Percentiles rank a stretch among this genome's conserved stretches.
These are phyloP conservation scores for Chondrilla cf. caribensis DNA, from an alignment of 37 sponge, comb jelly and placozoan species.

Conservation along the genomic window DNA sequence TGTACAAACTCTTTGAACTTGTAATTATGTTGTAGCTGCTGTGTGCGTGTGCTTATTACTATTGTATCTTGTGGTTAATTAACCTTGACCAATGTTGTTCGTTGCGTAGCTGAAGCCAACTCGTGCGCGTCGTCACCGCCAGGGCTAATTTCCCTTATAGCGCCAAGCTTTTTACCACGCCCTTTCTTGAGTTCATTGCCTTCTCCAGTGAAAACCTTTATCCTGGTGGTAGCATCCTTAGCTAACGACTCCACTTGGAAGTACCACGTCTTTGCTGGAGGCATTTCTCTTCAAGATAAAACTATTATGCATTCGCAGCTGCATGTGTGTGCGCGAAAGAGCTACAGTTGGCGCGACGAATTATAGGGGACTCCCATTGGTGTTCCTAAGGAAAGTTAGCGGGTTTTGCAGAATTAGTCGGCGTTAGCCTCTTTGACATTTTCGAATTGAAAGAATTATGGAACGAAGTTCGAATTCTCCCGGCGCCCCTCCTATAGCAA, in stretches of 20 bases:
- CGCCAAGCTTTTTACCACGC: constrained; percentile 4
- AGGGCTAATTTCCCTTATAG: background rate
- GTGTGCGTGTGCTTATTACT: no score
- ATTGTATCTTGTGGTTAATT: background rate
- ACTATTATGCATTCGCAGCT: no score
- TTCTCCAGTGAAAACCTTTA: constrained; percentile 9
- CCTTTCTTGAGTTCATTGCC: background rate
- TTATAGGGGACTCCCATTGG: no score
- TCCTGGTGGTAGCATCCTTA: background rate
- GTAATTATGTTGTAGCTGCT: no score
- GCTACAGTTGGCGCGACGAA: no score
- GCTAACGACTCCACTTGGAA: background rate
- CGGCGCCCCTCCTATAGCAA: no score
- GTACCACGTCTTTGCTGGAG: constrained; percentile 7
- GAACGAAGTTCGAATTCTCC: no score
- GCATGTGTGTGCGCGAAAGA: no score
- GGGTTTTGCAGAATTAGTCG: no score
- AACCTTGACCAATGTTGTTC: background rate
- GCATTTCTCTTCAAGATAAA: background rate
- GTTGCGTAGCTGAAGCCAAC: background rate
- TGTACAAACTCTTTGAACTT: background rate
- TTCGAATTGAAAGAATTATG: no score
- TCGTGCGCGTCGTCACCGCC: background rate
- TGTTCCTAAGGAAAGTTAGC: no score
- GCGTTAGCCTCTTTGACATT: no score